These are phyloP conservation scores for Fregetta grallaria DNA, from an alignment of 2,113 vertebrate species.

Conservation along the genomic window DNA sequence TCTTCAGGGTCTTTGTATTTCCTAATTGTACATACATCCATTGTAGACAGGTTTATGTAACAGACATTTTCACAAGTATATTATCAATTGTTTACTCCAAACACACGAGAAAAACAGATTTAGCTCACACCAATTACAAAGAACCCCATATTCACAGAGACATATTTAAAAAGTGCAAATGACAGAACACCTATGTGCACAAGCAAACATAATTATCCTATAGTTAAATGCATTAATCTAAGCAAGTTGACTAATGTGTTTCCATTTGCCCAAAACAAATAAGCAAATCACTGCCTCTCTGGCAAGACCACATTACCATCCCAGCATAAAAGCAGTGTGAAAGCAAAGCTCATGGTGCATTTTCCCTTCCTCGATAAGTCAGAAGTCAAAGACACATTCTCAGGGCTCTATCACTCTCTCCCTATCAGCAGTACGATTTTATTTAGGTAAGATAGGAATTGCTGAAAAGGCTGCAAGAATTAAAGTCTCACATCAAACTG, in stretches of 20 bases:
- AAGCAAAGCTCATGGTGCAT: neutral
- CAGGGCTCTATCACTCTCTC: neutral
- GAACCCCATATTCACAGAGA: neutral
- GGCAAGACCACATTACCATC: neutral
- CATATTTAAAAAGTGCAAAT: neutral
- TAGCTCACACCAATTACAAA: neutral
- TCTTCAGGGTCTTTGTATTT: neutral
- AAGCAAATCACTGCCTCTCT: neutral
- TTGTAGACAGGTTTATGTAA: neutral
- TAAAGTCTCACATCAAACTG: constrained; percentile 91
- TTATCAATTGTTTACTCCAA: neutral
- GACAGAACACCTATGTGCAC: neutral
- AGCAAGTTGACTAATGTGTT: neutral
- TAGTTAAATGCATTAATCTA: neutral
- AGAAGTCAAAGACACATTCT: neutral
- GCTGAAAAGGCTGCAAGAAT: neutral
- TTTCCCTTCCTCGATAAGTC: neutral
- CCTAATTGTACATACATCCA: neutral
- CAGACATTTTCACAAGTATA: neutral
- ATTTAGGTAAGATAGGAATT: neutral
- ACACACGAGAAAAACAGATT: neutral
- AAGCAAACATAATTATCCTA: neutral
- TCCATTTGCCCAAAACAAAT: neutral
- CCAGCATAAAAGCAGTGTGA: neutral
- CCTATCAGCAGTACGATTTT: neutral